phyloP scores from a whole-genome alignment of 2,888 invertebrate genomes.

The Pheosia gnoma region DNA sequence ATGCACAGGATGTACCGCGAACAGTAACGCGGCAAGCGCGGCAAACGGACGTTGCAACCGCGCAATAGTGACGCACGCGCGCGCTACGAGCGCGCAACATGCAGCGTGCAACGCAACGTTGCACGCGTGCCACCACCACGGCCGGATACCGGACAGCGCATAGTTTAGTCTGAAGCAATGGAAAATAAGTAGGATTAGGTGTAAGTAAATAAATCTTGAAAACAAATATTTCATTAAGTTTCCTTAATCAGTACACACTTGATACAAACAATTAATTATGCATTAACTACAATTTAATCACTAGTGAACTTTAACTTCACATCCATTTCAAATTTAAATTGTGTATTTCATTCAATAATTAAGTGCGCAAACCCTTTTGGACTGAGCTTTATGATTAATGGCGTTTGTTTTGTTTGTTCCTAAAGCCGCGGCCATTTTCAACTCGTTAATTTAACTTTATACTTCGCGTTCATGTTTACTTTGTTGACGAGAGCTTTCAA shows the following conservation, averaged over 20 bases:
- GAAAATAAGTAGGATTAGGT: conserved; percentile 2
- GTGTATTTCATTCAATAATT: conserved; percentile 45
- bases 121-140: conserved; percentile 92
- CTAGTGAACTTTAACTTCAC: not conserved
- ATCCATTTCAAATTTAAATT: conserved; percentile 18
- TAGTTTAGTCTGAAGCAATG: conserved; percentile 90
- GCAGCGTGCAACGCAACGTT: conserved; percentile 91
- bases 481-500: conserved; percentile 36
- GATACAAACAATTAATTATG: not conserved
- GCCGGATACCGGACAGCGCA: conserved; percentile 87
- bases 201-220: not conserved
- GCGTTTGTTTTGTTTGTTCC: conserved; percentile 43
- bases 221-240: not conserved
- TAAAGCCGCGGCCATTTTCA: conserved; percentile 38
- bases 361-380: conserved; percentile 42
- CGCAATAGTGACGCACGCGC: conserved; percentile 88
- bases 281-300: not conserved
- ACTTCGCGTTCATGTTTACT: conserved; percentile 28
- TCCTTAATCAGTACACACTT: not conserved
- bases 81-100: conserved; percentile 89
- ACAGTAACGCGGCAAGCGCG: conserved; percentile 89
- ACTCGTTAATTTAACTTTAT: conserved; percentile 48
- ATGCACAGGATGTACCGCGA: conserved; percentile 95
- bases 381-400: conserved; percentile 52
- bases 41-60: conserved; percentile 88